phyloP scores from a whole-genome alignment of 2,888 invertebrate genomes.

The Cynaeus angustus region DNA sequence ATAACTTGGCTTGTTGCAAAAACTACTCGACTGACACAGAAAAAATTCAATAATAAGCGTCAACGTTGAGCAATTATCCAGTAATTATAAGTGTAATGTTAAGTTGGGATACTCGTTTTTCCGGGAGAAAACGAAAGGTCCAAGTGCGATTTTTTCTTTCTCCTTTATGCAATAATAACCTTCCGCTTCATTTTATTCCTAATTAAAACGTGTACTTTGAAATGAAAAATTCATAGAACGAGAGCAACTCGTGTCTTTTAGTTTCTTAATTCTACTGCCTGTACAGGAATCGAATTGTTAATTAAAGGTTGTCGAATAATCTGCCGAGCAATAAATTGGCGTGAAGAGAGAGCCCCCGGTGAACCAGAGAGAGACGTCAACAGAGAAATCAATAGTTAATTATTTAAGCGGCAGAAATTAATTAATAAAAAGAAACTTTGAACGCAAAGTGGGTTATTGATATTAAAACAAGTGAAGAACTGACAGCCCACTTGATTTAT shows the following conservation, averaged over 20 bases:
- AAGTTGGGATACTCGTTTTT: too few species aligned
- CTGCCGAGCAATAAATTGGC: constrained; percentile 44
- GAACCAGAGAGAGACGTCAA: constrained; percentile 5
- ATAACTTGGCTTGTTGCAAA: constrained; percentile 1
- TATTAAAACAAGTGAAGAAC: constrained; percentile 67
- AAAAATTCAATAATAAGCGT: constrained; percentile 12
- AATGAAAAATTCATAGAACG: not conserved
- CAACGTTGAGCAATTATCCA: not conserved
- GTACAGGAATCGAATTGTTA: constrained; percentile 47
- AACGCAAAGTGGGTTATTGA: constrained; percentile 60
- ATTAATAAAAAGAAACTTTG: constrained; percentile 50
- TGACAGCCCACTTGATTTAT: constrained; percentile 68
- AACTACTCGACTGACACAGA: not conserved
- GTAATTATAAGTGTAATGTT: too few species aligned
- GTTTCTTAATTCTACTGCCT: constrained; percentile 36
- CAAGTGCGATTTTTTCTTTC: too few species aligned
- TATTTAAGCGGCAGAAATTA: constrained; percentile 50
- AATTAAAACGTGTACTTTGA: too few species aligned
- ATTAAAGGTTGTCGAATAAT: constrained; percentile 50
- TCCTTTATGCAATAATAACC: too few species aligned
- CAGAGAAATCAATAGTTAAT: constrained; percentile 48
- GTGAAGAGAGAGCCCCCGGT: constrained; percentile 11
- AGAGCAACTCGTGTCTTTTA: constrained; percentile 4
- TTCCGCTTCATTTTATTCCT: too few species aligned
- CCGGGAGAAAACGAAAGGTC: too few species aligned